Conservation (phyloP, 2,797 vertebrate genomes). For the Heterohyrax brucei region DNA sequence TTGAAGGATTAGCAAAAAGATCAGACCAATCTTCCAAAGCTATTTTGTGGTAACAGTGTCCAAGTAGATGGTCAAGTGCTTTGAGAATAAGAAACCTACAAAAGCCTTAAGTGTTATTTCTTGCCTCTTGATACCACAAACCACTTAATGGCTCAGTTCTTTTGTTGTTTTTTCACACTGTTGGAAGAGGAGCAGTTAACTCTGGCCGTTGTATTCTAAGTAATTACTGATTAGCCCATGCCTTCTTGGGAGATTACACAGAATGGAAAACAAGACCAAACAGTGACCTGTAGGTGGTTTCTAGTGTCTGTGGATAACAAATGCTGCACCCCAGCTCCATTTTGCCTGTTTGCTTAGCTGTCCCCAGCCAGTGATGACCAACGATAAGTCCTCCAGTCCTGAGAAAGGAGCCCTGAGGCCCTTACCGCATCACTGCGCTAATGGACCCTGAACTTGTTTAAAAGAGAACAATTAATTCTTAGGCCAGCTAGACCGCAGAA, state of each 20-base stretch:
- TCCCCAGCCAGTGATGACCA: slow-evolving; percentile 17
- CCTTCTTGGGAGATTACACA: slow-evolving; percentile 40
- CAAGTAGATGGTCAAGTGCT: slow-evolving; percentile 26
- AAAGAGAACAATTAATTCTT: slow-evolving; percentile 77
- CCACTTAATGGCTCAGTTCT: slow-evolving; percentile 54
- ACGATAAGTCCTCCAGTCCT: not conserved
- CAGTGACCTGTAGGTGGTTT: slow-evolving; percentile 67
- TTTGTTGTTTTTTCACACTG: slow-evolving; percentile 54
- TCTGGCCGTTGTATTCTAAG: slow-evolving; percentile 68
- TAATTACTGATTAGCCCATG: slow-evolving; percentile 78
- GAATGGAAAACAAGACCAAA: slow-evolving; percentile 62
- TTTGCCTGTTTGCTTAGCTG: slow-evolving; percentile 58
- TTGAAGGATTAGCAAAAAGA: slow-evolving; percentile 52
- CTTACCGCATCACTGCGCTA: slow-evolving; percentile 49
- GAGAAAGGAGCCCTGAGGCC: slow-evolving; percentile 43
- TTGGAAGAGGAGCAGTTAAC: slow-evolving; percentile 77
- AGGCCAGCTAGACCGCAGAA: slow-evolving; percentile 26
- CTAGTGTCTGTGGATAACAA: slow-evolving; percentile 46
- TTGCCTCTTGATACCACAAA: not conserved
- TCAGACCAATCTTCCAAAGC: not conserved
- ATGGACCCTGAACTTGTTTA: slow-evolving; percentile 63
- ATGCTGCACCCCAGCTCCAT: not conserved
- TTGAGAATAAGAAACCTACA: slow-evolving; percentile 28
- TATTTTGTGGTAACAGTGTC: slow-evolving; percentile 15
- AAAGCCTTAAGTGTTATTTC: slow-evolving; percentile 64